Percentiles rank a stretch among this genome's conserved stretches.
Conservation (phyloP, 2,797 vertebrate genomes). For the Lacerta bilineata region DNA sequence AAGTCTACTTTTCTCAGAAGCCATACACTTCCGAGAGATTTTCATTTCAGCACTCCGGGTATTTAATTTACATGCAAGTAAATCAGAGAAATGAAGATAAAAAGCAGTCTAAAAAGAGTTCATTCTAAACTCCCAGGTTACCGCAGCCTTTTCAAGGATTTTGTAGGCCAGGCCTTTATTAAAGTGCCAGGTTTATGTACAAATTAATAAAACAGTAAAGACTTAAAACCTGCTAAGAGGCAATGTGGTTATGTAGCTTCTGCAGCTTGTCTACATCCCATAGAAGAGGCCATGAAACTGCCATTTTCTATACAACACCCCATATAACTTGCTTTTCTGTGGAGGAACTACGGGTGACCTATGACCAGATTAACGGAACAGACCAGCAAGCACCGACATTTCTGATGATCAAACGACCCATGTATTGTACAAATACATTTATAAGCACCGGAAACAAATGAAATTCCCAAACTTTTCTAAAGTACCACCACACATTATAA, state of each 20-base stretch:
- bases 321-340: conserved; percentile 11
- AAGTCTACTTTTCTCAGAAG: conserved; percentile 4
- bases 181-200: conserved; percentile 80
- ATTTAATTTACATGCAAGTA: conserved; percentile 41
- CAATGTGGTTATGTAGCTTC: conserved; percentile 48
- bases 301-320: not conserved
- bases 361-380: conserved; percentile 23
- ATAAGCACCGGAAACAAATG: not conserved
- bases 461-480: conserved; percentile 26
- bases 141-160: not conserved
- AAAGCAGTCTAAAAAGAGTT: conserved; percentile 36
- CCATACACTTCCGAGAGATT: not conserved
- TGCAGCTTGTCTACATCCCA: conserved; percentile 37
- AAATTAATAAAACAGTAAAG: conserved; percentile 74
- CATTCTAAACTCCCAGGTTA: conserved; percentile 35
- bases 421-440: not conserved
- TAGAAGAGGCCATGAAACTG: not conserved
- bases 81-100: conserved; percentile 19
- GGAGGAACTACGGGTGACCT: conserved; percentile 31
- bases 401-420: not conserved
- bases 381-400: not conserved
- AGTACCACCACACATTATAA: conserved; percentile 40
- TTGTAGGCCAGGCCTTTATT: conserved; percentile 56
- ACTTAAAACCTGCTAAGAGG: conserved; percentile 69
- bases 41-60: conserved; percentile 21